Evolutionary conservation across 1,140 invertebrate species (phyloP).

Genomic region (Zaprionus africanus): DNA sequence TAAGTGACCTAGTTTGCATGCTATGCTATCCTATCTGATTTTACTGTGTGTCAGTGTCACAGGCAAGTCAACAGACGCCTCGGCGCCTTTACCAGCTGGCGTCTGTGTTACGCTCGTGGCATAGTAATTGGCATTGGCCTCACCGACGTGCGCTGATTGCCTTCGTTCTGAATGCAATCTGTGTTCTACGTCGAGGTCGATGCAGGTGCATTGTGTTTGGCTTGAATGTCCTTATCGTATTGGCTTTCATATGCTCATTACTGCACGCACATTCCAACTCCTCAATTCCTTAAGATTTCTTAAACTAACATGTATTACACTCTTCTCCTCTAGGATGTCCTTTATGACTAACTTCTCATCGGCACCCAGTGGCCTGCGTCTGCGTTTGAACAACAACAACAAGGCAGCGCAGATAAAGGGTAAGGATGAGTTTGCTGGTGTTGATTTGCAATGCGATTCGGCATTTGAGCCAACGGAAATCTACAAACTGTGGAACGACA

Average conservation of each 20-base stretch:
- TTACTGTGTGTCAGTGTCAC: conserved; percentile 41
- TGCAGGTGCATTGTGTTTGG: conserved; percentile 46
- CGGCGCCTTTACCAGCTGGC: conserved; percentile 49
- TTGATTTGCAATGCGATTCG: conserved; percentile 83
- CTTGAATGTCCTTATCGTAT: conserved; percentile 1
- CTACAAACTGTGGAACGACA: conserved; percentile 92
- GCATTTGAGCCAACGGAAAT: conserved; percentile 93
- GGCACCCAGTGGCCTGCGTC: conserved; percentile 86
- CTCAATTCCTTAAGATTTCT: not conserved
- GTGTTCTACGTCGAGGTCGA: conserved; percentile 27
- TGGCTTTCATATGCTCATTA: conserved; percentile 16
- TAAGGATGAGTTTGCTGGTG: conserved; percentile 84
- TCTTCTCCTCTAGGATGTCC: conserved; percentile 83
- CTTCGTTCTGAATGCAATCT: conserved; percentile 56
- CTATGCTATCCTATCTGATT: not conserved
- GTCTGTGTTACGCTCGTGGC: conserved; percentile 80
- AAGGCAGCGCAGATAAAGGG: conserved; percentile 74
- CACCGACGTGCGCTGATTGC: conserved; percentile 27
- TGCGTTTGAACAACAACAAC: conserved; percentile 73
- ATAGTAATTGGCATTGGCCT: conserved; percentile 59
- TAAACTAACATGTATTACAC: not conserved
- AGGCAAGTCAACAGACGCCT: conserved; percentile 78
- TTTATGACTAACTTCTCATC: conserved; percentile 89
- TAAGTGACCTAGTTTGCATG: conserved; percentile 48
- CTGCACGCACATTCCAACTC: conserved; percentile 44